phyloP scores from a whole-genome alignment of 2,888 invertebrate genomes.

The Agrilus biguttatus region DNA sequence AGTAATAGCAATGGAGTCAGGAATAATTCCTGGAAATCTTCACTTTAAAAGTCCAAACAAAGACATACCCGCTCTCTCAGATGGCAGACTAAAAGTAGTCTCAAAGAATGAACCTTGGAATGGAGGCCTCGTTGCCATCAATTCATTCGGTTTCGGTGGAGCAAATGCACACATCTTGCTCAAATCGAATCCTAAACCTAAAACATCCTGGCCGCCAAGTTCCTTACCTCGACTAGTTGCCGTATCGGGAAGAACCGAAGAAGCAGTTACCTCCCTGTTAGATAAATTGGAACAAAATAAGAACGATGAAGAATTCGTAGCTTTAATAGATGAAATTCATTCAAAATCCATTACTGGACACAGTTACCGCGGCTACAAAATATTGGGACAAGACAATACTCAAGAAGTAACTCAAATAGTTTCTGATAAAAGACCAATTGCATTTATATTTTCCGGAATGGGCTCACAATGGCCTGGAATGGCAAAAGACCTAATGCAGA shows the following conservation, averaged over 20 bases:
- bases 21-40: constrained; percentile 79
- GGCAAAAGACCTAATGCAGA: constrained; percentile 71
- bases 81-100: constrained; percentile 80
- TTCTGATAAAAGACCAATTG: constrained; percentile 62
- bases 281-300: constrained; percentile 41
- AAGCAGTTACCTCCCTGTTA: constrained; percentile 54
- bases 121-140: constrained; percentile 84
- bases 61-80: constrained; percentile 79
- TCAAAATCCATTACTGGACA: constrained; percentile 58
- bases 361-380: constrained; percentile 64
- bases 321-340: constrained; percentile 63
- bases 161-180: constrained; percentile 88
- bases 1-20: constrained; percentile 83
- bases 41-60: constrained; percentile 79
- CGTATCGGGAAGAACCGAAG: constrained; percentile 76
- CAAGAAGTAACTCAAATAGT: constrained; percentile 35
- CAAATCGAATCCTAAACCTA: constrained; percentile 61
- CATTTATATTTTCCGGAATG: constrained; percentile 97
- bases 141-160: constrained; percentile 98
- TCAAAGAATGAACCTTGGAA: constrained; percentile 69
- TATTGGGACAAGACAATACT: constrained; percentile 43
- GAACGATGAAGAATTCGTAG: constrained; percentile 59
- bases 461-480: constrained; percentile 96
- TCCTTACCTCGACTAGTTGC: constrained; percentile 53
- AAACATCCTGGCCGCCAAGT: constrained; percentile 39